Evolutionary conservation across 2,113 vertebrate genomes (phyloP), one percentile per base, ranked within the genome.

Genomic region (Otis tarda): DNA sequence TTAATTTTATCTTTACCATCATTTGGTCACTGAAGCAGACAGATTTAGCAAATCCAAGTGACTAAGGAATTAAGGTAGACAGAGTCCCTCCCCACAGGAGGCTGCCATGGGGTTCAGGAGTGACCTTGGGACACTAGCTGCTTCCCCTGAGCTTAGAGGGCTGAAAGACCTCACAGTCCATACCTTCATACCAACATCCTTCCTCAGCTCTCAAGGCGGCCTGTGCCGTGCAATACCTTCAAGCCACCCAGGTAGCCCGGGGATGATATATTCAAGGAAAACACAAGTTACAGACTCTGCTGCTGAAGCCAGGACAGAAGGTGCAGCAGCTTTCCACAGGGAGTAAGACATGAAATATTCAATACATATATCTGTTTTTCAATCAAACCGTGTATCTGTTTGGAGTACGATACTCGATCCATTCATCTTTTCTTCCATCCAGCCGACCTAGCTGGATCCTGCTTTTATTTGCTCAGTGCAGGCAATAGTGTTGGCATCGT

Each of bases 11-110:
- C 79, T 86, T 91, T 49, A 65, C 25, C 37, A 53, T n/a, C 23
- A 15, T 13, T 47, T 65, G 81, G 41, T 31, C 41, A 82, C 4
- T 14, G 49, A 75, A 73, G 39, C 24, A 49, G 60, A 69, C 59
- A 78, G 85, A 82, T 93, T 68, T 49, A 77, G 52, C 77, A 94
- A 93, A 97, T 59, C 76, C 52, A 86, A 76, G 57, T 16, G 64
- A 69, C 19, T 9, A n/a, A 35, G 30, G 59, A 75, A 82, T 52
- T 33, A 60, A 61, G 45, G 16, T 1, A 67, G 71, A 60, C n/a
- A 57, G 22, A 84, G 53, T 33, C 27, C 57, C 73, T 89, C 37
- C 80, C 87, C 77, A 65, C 22, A 76, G 65, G 45, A 89, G n/a
- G 60, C 92, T 87, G 74, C 81, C 50, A 35, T 9, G 37, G 89